Base-by-base conservation (phyloP, 2,113 vertebrate genomes). In the Microtus ochrogaster region DNA sequence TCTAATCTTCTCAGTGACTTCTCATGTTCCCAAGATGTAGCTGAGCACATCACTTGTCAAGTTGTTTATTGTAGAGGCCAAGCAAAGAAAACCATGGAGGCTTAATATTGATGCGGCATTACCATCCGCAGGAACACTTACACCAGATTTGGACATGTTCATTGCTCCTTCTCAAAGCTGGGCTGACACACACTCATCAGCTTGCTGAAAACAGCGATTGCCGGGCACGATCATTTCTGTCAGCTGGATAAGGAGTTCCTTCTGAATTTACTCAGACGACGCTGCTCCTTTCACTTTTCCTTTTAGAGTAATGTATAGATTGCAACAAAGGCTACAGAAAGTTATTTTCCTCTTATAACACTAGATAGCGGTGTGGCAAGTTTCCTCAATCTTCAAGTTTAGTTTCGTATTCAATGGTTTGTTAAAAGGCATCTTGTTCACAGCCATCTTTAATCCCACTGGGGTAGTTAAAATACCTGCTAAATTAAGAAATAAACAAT, bases 121-220 rank as follows among this genome's bases (percentile, higher is more conserved):
- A 33, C 2, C 33, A 6, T 41, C 87, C 68, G 89, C 19, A n/a
- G 65, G 30, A 83, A 93, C 22, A 63, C 41, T 83, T 68, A 36
- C 12, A 72, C 36, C 61, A 24, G 21, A 61, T 85, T 58, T 73
- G 89, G 52, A 94, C 33, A 52, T 47, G 28, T 55, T 86, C 82
- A 33, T 1, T 66, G n/a, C 47, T 96, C 61, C 47, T 90, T 78
- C 68, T 41, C 72, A 96, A 94, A 90, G 24, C 81, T 89, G 82
- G 70, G 77, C 61, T 94, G 89, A 92, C 97, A 97, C 97, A 96
- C n/a, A 83, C 85, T 78, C 73, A 39, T 94, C 92, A 36, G 47
- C 52, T 91, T 87, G 88, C 55, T 68, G 30, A 28, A 96, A 94
- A 97, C 58, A 73, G 76, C 91, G 93, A 96, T 91, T 94, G 81